Evolutionary conservation across 2,797 vertebrate genomes (phyloP), one percentile per base, ranked within the genome.

Genomic region (Pseudochirops corinnae): DNA sequence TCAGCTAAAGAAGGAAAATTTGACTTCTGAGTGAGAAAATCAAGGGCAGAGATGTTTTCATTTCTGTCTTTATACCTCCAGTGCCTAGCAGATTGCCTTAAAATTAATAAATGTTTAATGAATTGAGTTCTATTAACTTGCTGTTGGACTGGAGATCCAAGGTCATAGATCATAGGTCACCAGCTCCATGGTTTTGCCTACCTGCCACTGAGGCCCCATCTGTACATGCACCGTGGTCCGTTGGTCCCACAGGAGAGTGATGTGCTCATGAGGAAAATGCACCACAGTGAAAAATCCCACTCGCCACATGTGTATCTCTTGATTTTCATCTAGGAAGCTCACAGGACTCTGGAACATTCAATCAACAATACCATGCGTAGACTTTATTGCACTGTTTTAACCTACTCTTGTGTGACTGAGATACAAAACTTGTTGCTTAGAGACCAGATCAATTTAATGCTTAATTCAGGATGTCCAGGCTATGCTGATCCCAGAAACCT

Each of bases 181-280:
- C 24, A 46, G 0, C 74, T 26, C 21, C 39, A 87, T 46, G 39
- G 74, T 87, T 26, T 0, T 52, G 67, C 98, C 95, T 98, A 99
- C 99, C 99, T 99, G 99, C 99, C 99, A 99, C 94, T 98, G 99
- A 29, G 99, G 99, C 97, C 99, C 99, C 33, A 99, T 99, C 98
- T 99, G 99, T 93, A 99, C 96, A 33, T 99, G 99, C 96, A 99
- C 97, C 0, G 99, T 99, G 95, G 99, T 99, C 97, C 99, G 99
- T n/a, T 99, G 99, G 98, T 99, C 99, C 99, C 99, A 99, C 87
- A 99, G 98, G 92, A 99, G 90, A 1, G 99, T 99, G 96, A 99
- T 97, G 1, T 99, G 99, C 39, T 99, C 99, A 90, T 98, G 97
- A 0, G 99, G 99, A 97, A 99, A 99, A 96, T 99, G 99, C 95